phyloP scores from a whole-genome alignment of 2,888 invertebrate genomes.

The Camptogramma bilineatum region DNA sequence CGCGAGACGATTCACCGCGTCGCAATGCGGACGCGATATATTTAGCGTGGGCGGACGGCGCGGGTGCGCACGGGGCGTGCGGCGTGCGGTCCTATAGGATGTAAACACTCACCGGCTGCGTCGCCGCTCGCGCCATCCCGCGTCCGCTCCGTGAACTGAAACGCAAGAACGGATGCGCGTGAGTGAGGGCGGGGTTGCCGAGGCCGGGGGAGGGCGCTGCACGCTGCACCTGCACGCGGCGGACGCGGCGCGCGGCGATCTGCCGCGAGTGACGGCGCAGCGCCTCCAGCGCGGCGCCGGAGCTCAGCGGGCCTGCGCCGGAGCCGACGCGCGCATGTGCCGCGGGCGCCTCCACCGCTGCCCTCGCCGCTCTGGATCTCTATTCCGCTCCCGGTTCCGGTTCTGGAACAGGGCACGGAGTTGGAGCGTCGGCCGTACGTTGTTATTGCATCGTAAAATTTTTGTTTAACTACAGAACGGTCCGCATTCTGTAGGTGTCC shows the following conservation, averaged over 20 bases:
- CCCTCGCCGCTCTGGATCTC: conserved; percentile 21
- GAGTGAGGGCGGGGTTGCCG: conserved; percentile 32
- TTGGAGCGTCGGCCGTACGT: conserved; percentile 56
- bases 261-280: conserved; percentile 94
- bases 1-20: conserved; percentile 49
- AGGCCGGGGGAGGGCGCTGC: conserved; percentile 50
- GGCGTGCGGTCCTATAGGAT: conserved; percentile 36
- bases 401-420: conserved; percentile 48
- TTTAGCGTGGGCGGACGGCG: conserved; percentile 60
- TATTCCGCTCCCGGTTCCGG: conserved; percentile 41
- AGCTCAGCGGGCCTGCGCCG: conserved; percentile 91
- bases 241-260: conserved; percentile 92
- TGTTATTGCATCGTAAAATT: conserved; percentile 62
- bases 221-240: conserved; percentile 91
- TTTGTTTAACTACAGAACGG: conserved; percentile 40
- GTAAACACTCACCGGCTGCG: conserved; percentile 72
- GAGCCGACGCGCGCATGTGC: conserved; percentile 29
- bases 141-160: conserved; percentile 80
- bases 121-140: conserved; percentile 76
- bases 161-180: conserved; percentile 53
- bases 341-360: conserved; percentile 50
- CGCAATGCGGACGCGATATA: conserved; percentile 64
- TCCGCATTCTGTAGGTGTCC: conserved; percentile 16
- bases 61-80: conserved; percentile 42
- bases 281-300: conserved; percentile 89